phyloP scores from a whole-genome alignment of 2,113 vertebrate genomes.

The Thunnus thynnus region DNA sequence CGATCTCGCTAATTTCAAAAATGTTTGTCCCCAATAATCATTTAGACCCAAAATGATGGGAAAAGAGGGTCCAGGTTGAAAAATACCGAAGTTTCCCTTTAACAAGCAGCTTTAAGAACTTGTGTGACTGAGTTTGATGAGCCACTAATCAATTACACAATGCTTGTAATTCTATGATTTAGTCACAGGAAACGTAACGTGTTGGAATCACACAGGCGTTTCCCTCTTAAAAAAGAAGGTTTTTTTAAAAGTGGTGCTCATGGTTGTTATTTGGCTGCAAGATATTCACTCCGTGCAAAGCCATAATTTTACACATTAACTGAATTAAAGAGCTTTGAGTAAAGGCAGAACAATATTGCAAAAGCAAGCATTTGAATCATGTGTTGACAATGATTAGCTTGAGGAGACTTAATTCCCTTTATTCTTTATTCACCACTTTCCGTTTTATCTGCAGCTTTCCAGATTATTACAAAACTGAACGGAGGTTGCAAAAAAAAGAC shows the following conservation, averaged over 20 bases:
- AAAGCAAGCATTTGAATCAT: background rate
- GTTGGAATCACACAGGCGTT: background rate
- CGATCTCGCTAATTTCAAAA: too few relatives aligned
- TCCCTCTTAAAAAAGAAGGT: background rate
- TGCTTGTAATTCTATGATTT: background rate
- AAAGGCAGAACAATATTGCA: background rate
- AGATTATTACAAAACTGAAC: background rate
- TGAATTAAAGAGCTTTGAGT: background rate
- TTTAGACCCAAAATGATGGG: too few relatives aligned
- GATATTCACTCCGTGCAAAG: background rate
- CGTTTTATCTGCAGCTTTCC: background rate
- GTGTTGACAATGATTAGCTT: background rate
- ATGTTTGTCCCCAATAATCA: too few relatives aligned
- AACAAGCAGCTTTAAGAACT: background rate
- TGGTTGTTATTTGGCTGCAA: background rate
- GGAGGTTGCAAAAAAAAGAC: background rate
- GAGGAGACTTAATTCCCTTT: too few relatives aligned
- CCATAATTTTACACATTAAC: conserved; percentile 19
- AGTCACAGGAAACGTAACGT: background rate
- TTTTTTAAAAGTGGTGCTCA: background rate
- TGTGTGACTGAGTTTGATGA: background rate
- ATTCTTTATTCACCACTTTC: background rate
- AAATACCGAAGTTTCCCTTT: too few relatives aligned
- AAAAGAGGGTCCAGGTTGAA: too few relatives aligned
- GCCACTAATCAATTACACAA: background rate